A percentile compares a stretch with the other conserved stretches of the same genome.
Evolutionary conservation across 1,140 invertebrate species (phyloP).

Genomic region (Venustaconcha ellipsiformis): DNA sequence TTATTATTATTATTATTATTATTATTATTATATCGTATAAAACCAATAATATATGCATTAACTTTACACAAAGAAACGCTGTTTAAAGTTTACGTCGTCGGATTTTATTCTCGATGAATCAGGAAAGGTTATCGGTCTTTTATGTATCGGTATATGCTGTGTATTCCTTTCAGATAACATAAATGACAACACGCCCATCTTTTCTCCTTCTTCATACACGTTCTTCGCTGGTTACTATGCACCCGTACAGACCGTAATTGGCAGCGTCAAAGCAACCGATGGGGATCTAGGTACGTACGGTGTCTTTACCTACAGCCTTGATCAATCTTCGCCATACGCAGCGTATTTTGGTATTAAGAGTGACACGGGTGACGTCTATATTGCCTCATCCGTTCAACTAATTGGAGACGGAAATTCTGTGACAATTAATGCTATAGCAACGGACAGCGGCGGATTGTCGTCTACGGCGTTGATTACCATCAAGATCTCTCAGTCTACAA

Average conservation of each 20-base stretch:
- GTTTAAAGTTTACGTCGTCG: too few relatives aligned
- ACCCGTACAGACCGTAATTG: not conserved
- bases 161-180: slow-evolving; percentile 9
- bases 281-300: slow-evolving; percentile 3
- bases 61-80: too few relatives aligned
- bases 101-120: too few relatives aligned
- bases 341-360: slow-evolving; percentile 12
- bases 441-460: slow-evolving; percentile 7
- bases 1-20: too few relatives aligned
- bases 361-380: not conserved
- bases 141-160: not conserved
- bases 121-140: too few relatives aligned
- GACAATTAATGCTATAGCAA: not conserved
- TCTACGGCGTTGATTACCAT: slow-evolving; percentile 16
- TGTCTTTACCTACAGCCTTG: slow-evolving; percentile 4
- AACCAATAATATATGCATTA: too few relatives aligned
- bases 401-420: slow-evolving; percentile 9
- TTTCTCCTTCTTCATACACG: slow-evolving; percentile 11
- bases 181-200: slow-evolving; percentile 23
- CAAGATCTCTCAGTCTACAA: not conserved
- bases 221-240: slow-evolving; percentile 23
- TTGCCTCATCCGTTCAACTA: not conserved
- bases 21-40: too few relatives aligned
- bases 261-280: slow-evolving; percentile 10
- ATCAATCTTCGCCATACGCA: slow-evolving; percentile 6